These are phyloP conservation scores for Dryas iulia DNA, from an alignment of 1,140 invertebrate species.

Conservation along the genomic window DNA sequence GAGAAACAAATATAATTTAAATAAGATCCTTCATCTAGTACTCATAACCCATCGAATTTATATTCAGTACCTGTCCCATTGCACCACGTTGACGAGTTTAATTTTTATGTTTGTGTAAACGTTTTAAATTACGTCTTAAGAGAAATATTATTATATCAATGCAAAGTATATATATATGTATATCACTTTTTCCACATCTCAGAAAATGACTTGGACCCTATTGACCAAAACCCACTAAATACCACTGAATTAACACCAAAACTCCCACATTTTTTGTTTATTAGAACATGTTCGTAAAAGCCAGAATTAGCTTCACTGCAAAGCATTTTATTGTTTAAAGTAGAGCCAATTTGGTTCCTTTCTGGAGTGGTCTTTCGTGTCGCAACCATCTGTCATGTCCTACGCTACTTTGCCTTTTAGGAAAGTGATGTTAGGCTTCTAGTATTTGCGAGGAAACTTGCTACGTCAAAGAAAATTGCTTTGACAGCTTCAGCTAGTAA, in stretches of 20 bases:
- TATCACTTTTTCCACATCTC: too few relatives aligned
- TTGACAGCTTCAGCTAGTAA: not conserved
- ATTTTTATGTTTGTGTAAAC: too few relatives aligned
- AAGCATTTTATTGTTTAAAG: not conserved
- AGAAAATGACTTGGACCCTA: too few relatives aligned
- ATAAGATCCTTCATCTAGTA: too few relatives aligned
- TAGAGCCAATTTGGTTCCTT: slow-evolving; percentile 1
- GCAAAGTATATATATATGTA: too few relatives aligned
- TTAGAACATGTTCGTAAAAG: not conserved
- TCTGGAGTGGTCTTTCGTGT: slow-evolving; percentile 22
- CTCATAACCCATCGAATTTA: too few relatives aligned
- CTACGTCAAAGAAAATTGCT: not conserved
- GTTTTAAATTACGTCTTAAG: too few relatives aligned
- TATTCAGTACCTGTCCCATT: too few relatives aligned
- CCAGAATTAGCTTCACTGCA: not conserved
- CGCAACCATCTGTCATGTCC: not conserved
- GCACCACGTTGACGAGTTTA: too few relatives aligned
- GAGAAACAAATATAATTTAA: too few relatives aligned
- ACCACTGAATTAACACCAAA: not conserved
- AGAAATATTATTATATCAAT: too few relatives aligned
- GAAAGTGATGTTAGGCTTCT: not conserved
- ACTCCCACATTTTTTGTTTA: not conserved
- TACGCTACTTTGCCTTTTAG: slow-evolving; percentile 1
- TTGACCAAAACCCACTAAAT: too few relatives aligned
- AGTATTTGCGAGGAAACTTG: not conserved